A percentile compares a stretch with the other conserved stretches of the same genome.
phyloP scores from a whole-genome alignment of 2,113 vertebrate species.

The Tyrannus savana region DNA sequence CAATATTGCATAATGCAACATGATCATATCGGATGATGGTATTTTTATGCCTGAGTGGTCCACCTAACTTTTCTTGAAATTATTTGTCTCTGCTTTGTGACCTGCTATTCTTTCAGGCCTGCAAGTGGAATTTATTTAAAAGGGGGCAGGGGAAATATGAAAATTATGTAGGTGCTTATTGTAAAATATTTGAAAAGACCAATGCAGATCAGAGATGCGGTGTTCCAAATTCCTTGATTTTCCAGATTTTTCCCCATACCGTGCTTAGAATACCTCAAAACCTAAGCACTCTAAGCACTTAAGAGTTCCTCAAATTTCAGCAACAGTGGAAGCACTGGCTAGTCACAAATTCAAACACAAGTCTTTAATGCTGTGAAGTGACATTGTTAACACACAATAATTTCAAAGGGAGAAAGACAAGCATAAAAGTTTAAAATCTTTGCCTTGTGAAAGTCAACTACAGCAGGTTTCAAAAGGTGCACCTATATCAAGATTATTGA shows the following conservation, averaged over 20 bases:
- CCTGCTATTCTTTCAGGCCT: background rate
- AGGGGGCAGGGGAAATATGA: background rate
- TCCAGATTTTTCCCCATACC: background rate
- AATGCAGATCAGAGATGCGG: background rate
- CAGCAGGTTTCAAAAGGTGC: background rate
- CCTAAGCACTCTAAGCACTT: background rate
- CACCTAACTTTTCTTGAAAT: background rate
- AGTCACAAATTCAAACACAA: background rate
- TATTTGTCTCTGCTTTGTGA: background rate
- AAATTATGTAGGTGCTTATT: fast-evolving
- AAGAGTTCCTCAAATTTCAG: background rate
- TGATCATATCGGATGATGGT: background rate
- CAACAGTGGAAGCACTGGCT: background rate
- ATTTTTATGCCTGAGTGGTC: background rate
- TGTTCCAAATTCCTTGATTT: background rate
- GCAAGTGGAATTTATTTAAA: background rate
- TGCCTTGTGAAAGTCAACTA: background rate
- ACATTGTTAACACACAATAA: background rate
- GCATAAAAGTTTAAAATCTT: background rate
- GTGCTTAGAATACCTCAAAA: background rate
- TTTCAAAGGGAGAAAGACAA: background rate
- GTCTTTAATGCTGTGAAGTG: background rate
- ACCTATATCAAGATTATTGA: background rate
- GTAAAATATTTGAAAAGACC: background rate
- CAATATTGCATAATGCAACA: background rate